These are phyloP conservation scores for Drosophila demipolita DNA, from an alignment of 2,888 invertebrate genomes.

Conservation along the genomic window DNA sequence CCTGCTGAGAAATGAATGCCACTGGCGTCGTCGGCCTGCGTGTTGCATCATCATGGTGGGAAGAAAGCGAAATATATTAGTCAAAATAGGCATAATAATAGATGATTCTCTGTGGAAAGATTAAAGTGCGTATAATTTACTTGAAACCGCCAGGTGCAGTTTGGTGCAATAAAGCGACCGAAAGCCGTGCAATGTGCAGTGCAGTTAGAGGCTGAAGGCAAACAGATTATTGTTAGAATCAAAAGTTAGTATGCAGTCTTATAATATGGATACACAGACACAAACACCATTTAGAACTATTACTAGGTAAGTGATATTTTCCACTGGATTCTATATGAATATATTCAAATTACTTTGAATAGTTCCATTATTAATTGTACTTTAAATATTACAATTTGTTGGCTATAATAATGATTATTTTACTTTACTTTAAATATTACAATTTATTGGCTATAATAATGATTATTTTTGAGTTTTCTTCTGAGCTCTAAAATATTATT, in stretches of 20 bases:
- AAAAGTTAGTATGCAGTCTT: constrained; percentile 78
- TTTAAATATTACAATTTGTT: neutral
- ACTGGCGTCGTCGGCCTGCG: constrained; percentile 89
- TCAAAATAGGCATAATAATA: neutral
- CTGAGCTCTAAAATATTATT: neutral
- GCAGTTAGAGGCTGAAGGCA: constrained; percentile 73
- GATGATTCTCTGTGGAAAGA: neutral
- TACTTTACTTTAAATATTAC: too few relatives aligned
- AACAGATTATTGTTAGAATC: constrained; percentile 74
- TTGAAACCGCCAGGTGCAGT: constrained; percentile 55
- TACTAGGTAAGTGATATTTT: constrained; percentile 8
- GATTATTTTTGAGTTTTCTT: neutral
- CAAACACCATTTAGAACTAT: constrained; percentile 50
- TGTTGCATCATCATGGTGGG: neutral
- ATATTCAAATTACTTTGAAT: neutral
- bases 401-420: neutral
- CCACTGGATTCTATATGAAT: constrained; percentile 23
- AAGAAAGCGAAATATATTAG: constrained; percentile 15
- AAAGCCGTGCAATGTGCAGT: constrained; percentile 64
- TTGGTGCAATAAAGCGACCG: constrained; percentile 55
- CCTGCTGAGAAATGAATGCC: constrained; percentile 91
- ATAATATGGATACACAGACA: constrained; percentile 47
- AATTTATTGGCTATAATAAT: neutral
- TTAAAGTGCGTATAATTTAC: constrained; percentile 61
- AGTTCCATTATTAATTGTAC: neutral